phyloP scores from a whole-genome alignment of 1,140 invertebrate genomes.

The Papilio machaon region DNA sequence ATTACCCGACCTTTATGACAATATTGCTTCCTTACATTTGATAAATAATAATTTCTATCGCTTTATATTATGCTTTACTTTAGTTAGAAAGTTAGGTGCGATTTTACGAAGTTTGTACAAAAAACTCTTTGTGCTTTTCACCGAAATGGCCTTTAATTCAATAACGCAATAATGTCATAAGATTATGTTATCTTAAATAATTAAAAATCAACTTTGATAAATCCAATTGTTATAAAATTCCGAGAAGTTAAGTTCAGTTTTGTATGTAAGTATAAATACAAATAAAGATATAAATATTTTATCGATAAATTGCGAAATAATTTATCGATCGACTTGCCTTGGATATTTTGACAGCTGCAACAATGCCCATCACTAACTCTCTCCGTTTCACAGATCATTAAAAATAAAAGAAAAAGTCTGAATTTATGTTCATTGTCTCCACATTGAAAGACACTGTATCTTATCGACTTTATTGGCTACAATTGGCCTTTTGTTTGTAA shows the following conservation, averaged over 20 bases:
- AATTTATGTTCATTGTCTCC: slow-evolving; percentile 42
- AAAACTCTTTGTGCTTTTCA: background rate
- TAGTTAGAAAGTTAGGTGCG: background rate
- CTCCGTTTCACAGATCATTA: slow-evolving; percentile 33
- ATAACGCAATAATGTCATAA: no score
- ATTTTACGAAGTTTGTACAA: background rate
- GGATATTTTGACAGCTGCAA: slow-evolving; percentile 24
- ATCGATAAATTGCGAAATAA: slow-evolving; percentile 15
- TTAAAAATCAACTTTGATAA: no score
- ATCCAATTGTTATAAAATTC: no score
- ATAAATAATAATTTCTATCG: background rate
- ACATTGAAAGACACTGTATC: slow-evolving; percentile 43
- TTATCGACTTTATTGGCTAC: slow-evolving; percentile 41
- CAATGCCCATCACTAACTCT: slow-evolving; percentile 36
- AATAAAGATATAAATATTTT: slow-evolving; percentile 22
- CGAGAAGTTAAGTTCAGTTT: no score
- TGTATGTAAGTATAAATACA: background rate
- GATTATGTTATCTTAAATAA: no score
- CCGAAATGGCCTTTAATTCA: background rate
- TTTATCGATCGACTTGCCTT: background rate
- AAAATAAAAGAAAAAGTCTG: slow-evolving; percentile 38
- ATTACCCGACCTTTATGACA: background rate
- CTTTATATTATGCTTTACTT: background rate
- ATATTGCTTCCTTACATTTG: background rate
- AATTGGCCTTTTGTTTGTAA: slow-evolving; percentile 49